Evolutionary conservation across 2,113 vertebrate species (phyloP), one percentile per base, ranked within the genome.

Genomic region (Bos javanicus): DNA sequence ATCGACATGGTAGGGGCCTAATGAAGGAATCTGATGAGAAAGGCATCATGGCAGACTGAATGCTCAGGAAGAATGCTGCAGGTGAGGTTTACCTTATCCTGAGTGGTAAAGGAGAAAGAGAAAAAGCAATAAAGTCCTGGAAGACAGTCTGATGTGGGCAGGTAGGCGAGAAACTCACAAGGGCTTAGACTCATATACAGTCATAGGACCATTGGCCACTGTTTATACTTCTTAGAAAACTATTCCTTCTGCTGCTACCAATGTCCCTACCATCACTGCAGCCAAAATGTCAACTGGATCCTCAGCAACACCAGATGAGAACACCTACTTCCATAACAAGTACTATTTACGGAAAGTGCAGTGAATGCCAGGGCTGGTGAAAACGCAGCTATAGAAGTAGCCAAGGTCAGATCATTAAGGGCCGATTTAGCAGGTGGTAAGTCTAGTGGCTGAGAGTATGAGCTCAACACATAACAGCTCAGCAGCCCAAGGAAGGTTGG

Each of bases 281-380:
- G 95, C 86, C 95, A 97, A 96, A 85, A 94, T 91, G 81, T 97
- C 97, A 98, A 59, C 81, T 93, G 91, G 85, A 95, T n/a, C 52
- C 64, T 96, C 62, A 87, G 48, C 57, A 94, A 82, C 33, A 60
- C 2, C 39, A 91, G 43, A 54, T 82, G 54, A 91, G 64, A 96
- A 97, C 67, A 90, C n/a, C 86, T 83, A 76, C 76, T 85, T 97
- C 83, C 90, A 54, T 81, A 62, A 36, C 28, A 93, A 95, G 28
- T 54, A 78, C 50, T 91, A 33, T 86, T 89, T 83, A 82, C 15
- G 19, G 67, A 39, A 93, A 81, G n/a, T 10, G 6, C 64, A 52
- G 13, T 78, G 56, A 91, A 89, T 85, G 62, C 57, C 78, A 46
- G 6, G n/a, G 57, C 86, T 89, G 33, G 23, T 78, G 60, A 59